Percentiles rank a stretch among this genome's conserved stretches.
Evolutionary conservation across 64 coral and sea anemone species (phyloP).

Genomic region (Porites australiensis): DNA sequence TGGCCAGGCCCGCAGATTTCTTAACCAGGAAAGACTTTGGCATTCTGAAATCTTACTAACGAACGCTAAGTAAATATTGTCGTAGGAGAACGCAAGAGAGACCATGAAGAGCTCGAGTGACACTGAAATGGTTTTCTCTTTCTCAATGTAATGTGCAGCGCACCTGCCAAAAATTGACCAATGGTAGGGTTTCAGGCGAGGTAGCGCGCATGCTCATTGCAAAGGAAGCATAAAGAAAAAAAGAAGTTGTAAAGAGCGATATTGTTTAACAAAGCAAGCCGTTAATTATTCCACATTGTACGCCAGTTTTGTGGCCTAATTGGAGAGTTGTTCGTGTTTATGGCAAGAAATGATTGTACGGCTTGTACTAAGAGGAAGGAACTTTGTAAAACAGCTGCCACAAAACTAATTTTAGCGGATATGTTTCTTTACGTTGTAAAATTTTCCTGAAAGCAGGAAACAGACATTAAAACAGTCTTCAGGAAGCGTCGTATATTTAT

Average conservation of each 20-base stretch:
- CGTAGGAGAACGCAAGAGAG: constrained; percentile 33
- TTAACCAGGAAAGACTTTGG: constrained; percentile 92
- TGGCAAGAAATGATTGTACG: constrained; percentile 45
- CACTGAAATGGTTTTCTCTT: constrained; percentile 71
- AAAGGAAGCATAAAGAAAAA: constrained; percentile 21
- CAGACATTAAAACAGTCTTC: not conserved
- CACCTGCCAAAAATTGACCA: constrained; percentile 94
- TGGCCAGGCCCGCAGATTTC: constrained; percentile 63
- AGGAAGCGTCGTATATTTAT: constrained; percentile 5
- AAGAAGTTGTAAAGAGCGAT: constrained; percentile 95
- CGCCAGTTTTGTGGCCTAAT: constrained; percentile 92
- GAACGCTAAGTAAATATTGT: constrained; percentile 88
- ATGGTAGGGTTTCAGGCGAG: constrained; percentile 69
- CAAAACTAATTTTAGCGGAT: constrained; percentile 37
- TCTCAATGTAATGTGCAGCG: constrained; percentile 83
- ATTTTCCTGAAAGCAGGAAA: constrained; percentile 37
- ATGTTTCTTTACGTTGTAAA: constrained; percentile 23
- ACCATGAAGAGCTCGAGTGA: constrained; percentile 86
- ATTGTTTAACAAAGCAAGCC: constrained; percentile 95
- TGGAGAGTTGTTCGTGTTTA: constrained; percentile 84
- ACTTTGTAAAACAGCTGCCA: constrained; percentile 5
- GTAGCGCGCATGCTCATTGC: constrained; percentile 74
- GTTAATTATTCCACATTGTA: constrained; percentile 94
- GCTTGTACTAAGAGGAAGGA: constrained; percentile 38
- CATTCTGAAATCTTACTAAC: constrained; percentile 60